Evolutionary conservation across 2,797 vertebrate species (phyloP), one percentile per base, ranked within the genome.

Genomic region (Balearica regulorum): DNA sequence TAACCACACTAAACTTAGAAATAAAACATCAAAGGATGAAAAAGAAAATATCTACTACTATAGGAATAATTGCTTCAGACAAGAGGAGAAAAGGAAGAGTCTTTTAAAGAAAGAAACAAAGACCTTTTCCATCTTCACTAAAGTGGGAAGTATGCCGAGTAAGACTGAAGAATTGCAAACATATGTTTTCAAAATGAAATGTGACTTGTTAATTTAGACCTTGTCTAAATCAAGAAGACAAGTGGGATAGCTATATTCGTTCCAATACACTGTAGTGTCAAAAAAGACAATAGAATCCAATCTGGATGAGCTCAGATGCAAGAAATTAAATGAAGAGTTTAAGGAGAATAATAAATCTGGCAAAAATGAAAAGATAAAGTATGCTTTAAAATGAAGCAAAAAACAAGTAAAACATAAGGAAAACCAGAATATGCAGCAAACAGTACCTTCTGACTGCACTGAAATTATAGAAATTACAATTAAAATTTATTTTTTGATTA

Each of bases 181-280:
- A 97, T 96, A 95, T 97, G 95, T 89, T 97, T 97, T 95, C 68
- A 94, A 98, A 97, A 95, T 95, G 93, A 97, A 92, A 97, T 83
- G 87, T 80, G 94, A 97, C 96, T 96, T 95, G 83, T 85, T 97
- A 96, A 97, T 95, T 97, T 95, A 97, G 93, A 97, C 91, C 97
- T 96, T 91, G 90, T 96, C 95, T 95, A 96, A 93, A 94, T 94
- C 66, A 95, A 94, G 83, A 94, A 91, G 96, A 94, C 65, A 79
- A 95, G 92, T 90, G 71, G 64, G 91, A 93, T 90, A 95, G 91
- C 58, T 96, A 94, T 84, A 97, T 89, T 97, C 82, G 94, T 96
- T 96, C 91, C 91, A 94, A 90, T 88, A 95, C 64, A 80, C 55
- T 83, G 68, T 43, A 85, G 64, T 90, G 92, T 96, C 87, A 94